Evolutionary conservation across 2,113 vertebrate species (phyloP), one percentile per base, ranked within the genome.

Genomic region (Paraplagusia blochii): DNA sequence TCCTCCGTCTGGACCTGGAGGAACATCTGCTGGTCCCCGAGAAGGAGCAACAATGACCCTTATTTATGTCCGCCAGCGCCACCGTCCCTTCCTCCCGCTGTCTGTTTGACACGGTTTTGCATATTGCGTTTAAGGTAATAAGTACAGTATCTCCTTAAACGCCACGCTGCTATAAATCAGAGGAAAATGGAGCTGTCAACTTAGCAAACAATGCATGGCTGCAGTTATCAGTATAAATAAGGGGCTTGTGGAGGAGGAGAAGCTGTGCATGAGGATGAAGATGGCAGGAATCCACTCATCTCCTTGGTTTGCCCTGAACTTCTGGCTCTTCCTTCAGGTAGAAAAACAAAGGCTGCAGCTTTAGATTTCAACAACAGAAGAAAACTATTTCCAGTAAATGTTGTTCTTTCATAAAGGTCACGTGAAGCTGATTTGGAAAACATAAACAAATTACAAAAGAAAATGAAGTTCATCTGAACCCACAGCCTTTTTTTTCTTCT

Each of bases 71-170:
- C 59, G 64, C 69, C 50, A 46, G 22, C 22, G 22, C 47, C 77
- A 50, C 44, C 16, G 46, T 54, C 57, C 49, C 49, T 38, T 52
- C 40, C 58, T 53, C 51, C 38, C 59, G 63, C 67, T 71, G 77
- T 79, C 75, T 77, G 62, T 78, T 77, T 81, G 70, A 77, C 77
- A 85, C 73, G 65, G 61, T 84, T 86, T 86, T 86, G 82, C 83
- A 86, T 87, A 76, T 60, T 74, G 80, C 77, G 69, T 86, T 88
- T 85, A 85, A 88, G 86, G 84, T 82, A 89, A 87, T 86, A 87
- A 88, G 87, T 84, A 86, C 84, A 86, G 83, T 84, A 88, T 89
- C 85, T 89, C 80, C 80, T 85, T 83, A 81, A 79, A 84, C 82
- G 77, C 81, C 79, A 79, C 69, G 62, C 71, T 55, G 74, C 82